phyloP scores from a whole-genome alignment of 35 echinoderm and acorn worm genomes.

The Holothuria glaberrima region DNA sequence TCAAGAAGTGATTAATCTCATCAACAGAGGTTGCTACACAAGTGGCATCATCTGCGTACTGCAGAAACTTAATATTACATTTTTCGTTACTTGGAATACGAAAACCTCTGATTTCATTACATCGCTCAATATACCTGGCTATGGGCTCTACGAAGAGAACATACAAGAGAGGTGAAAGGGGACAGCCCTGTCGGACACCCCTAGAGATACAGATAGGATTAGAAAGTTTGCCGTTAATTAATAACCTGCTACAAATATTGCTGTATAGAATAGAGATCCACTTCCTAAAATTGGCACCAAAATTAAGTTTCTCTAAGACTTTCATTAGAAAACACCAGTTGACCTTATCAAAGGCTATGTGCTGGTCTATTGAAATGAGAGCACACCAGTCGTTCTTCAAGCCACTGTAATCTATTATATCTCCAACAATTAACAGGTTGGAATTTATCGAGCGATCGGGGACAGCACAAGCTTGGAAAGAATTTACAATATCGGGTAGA shows the following conservation, averaged over 20 bases:
- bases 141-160: constrained; percentile 29
- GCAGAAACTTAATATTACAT: not conserved
- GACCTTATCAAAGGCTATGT: constrained; percentile 39
- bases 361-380: constrained; percentile 35
- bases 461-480: not conserved
- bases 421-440: constrained; percentile 24
- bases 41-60: constrained; percentile 28
- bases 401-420: not conserved
- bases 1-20: constrained; percentile 10
- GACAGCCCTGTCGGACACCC: constrained; percentile 41
- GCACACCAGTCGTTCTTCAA: not conserved
- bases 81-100: not conserved
- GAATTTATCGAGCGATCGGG: not conserved
- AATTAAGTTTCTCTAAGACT: not conserved
- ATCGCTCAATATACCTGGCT: not conserved
- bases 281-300: constrained; percentile 26
- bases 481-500: not conserved
- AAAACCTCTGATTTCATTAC: not conserved
- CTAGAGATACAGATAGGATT: not conserved
- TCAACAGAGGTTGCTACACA: not conserved
- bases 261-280: constrained; percentile 30
- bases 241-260: not conserved
- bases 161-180: constrained; percentile 6
- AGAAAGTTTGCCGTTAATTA: constrained; percentile 29
- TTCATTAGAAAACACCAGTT: constrained; percentile 23